Conservation (phyloP, 2,888 invertebrate genomes). For the Drosophila siamana region DNA sequence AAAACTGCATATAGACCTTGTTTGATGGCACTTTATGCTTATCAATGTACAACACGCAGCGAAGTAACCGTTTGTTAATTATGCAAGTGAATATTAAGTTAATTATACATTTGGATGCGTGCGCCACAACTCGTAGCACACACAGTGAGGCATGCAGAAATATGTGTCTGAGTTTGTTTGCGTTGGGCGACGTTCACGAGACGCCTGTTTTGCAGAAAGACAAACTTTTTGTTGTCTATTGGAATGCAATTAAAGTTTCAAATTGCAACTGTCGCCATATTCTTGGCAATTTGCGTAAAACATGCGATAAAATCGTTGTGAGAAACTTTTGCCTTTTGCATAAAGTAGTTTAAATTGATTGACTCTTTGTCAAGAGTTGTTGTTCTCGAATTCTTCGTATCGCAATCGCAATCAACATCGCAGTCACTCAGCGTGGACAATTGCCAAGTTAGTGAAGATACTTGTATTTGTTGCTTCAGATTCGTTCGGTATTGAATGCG, state of each 20-base stretch:
- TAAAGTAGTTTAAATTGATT: conserved; percentile 42
- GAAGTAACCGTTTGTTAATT: conserved; percentile 34
- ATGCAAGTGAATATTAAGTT: conserved; percentile 32
- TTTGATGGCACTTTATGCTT: conserved; percentile 21
- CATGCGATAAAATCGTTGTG: conserved; percentile 49
- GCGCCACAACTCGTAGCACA: no score
- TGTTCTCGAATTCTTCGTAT: conserved; percentile 12
- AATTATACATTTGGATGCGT: conserved; percentile 24
- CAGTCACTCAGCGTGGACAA: neutral
- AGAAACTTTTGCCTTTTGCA: conserved; percentile 27
- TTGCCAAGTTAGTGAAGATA: conserved; percentile 10
- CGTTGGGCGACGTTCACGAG: neutral
- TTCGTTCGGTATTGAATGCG: conserved; percentile 9
- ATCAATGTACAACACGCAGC: conserved; percentile 38
- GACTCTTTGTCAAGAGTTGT: conserved; percentile 26
- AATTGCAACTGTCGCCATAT: conserved; percentile 58
- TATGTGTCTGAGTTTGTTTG: conserved; percentile 11
- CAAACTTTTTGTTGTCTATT: conserved; percentile 42
- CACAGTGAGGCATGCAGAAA: conserved; percentile 13
- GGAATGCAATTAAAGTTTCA: conserved; percentile 73
- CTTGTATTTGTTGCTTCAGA: conserved; percentile 8
- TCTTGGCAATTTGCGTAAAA: conserved; percentile 58
- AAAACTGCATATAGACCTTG: conserved; percentile 19
- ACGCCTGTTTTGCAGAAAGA: conserved; percentile 2
- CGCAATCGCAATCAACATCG: neutral